Conservation (phyloP, 2,113 vertebrate species). For the Oreochromis niloticus region DNA sequence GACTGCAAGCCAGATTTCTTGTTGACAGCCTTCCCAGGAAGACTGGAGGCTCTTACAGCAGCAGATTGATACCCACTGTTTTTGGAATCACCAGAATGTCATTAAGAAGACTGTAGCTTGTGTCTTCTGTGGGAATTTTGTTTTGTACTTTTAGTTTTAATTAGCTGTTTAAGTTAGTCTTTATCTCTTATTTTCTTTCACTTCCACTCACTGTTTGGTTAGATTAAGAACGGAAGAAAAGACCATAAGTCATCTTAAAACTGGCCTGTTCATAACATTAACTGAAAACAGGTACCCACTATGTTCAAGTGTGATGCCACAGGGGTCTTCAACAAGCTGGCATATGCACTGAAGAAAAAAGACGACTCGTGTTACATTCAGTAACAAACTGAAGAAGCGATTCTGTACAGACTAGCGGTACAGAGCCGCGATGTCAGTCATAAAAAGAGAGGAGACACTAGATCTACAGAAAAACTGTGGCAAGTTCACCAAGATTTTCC, state of each 20-base stretch:
- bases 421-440: background rate
- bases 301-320: background rate
- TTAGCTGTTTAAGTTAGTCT: background rate
- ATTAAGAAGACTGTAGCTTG: background rate
- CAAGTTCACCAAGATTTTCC: background rate
- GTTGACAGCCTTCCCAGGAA: background rate
- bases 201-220: background rate
- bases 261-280: accelerated
- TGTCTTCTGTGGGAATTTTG: background rate
- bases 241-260: background rate
- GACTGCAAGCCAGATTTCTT: background rate
- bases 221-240: background rate
- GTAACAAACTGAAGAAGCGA: background rate
- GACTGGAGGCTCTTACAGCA: background rate
- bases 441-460: background rate
- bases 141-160: background rate
- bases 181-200: background rate
- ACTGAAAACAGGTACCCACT: background rate
- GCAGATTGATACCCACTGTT: background rate
- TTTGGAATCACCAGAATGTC: background rate
- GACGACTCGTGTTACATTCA: accelerated
- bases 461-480: background rate
- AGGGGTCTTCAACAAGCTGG: background rate
- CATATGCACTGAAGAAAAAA: background rate
- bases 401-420: background rate